These are phyloP conservation scores for Sitobion miscanthi DNA, from an alignment of 1,140 invertebrate species.

Conservation along the genomic window DNA sequence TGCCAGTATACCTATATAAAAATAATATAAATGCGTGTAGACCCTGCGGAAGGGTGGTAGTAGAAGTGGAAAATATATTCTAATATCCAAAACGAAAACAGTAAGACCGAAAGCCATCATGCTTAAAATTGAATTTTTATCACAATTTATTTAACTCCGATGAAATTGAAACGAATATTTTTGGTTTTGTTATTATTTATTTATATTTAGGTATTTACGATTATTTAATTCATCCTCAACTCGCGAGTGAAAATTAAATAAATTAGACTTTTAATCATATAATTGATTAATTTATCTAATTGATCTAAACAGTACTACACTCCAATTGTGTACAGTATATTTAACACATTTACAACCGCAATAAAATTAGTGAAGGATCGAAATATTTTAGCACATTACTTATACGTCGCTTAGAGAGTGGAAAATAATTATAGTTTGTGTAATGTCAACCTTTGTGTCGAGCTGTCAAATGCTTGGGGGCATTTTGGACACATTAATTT, in stretches of 20 bases:
- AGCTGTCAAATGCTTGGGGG: background rate
- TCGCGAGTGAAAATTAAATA: background rate
- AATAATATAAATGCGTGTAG: background rate
- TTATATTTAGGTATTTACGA: background rate
- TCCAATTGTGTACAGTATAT: background rate
- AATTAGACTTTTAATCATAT: background rate
- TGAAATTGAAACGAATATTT: background rate
- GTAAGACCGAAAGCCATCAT: background rate
- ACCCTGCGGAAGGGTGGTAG: background rate
- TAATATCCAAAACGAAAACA: background rate
- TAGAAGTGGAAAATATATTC: background rate
- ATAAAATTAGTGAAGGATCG: background rate
- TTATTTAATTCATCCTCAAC: background rate
- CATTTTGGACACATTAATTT: background rate
- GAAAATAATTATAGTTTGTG: conserved; percentile 2
- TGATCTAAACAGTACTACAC: background rate
- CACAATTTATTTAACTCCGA: background rate
- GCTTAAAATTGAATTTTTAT: background rate
- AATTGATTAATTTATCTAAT: background rate
- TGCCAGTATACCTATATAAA: background rate
- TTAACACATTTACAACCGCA: background rate
- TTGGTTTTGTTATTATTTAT: background rate
- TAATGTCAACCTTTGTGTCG: background rate
- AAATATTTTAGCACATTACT: conserved; percentile 2
- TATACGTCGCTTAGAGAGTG: background rate